A percentile compares a stretch with the other conserved stretches of the same genome.
phyloP scores from a whole-genome alignment of 2,113 vertebrate genomes.

The Columba janthina region DNA sequence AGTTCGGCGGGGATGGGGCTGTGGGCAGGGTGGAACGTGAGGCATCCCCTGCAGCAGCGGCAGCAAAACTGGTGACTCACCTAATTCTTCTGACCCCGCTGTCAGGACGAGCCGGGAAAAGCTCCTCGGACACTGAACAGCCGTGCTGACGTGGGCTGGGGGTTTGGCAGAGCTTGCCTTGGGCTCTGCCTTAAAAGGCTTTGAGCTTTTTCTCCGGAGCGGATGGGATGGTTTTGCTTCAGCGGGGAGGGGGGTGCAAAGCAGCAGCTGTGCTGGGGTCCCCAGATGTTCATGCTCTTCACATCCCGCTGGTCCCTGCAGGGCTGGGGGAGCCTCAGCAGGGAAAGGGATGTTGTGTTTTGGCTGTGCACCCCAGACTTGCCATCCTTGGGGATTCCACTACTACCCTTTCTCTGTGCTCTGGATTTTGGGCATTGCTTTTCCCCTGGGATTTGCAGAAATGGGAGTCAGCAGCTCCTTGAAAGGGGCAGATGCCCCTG shows the following conservation, averaged over 20 bases:
- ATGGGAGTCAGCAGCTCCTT: neutral
- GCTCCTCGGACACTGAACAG: neutral
- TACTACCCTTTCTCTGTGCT: rapidly evolving
- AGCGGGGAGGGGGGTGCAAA: rapidly evolving
- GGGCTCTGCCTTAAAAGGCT: neutral
- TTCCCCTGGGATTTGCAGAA: neutral
- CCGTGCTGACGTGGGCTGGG: rapidly evolving
- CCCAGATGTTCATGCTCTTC: too few relatives aligned
- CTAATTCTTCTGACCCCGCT: neutral
- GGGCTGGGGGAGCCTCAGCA: neutral
- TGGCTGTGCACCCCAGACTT: neutral
- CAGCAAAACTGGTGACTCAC: neutral
- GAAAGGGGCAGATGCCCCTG: rapidly evolving
- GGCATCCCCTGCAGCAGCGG: neutral
- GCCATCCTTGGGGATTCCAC: too few relatives aligned
- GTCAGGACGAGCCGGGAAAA: neutral
- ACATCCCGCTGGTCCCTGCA: rapidly evolving
- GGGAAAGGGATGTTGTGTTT: rapidly evolving
- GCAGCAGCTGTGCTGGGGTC: rapidly evolving
- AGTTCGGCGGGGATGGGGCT: rapidly evolving
- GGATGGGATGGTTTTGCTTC: neutral
- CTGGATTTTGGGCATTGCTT: rapidly evolving
- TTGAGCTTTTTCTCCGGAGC: neutral
- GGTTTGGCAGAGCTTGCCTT: neutral
- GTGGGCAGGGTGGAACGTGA: constrained; percentile 3